Evolutionary conservation across 2,113 vertebrate genomes (phyloP), one percentile per base, ranked within the genome.

Genomic region (Halichoerus grypus): DNA sequence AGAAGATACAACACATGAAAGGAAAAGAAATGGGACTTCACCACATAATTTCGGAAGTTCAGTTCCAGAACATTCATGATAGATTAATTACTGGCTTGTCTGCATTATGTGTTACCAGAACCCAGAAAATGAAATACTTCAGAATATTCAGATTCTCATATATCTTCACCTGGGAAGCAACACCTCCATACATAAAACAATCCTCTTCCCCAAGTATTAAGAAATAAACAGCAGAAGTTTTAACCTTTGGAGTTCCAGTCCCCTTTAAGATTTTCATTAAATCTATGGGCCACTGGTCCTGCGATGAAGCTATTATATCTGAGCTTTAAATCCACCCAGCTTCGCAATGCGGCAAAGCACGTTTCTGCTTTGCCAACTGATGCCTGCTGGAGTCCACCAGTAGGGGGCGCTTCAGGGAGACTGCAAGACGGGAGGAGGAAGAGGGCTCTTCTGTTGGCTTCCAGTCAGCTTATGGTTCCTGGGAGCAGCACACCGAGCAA

Each of bases 251-350:
- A 24, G 55, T 84, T n/a, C 26, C 28, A 31, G 10, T 65, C 24
- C 13, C 42, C 51, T 94, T 72, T 61, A 86, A 81, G 28, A 77
- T 85, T 88, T 80, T 80, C 59, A 87, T 39, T 86, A 53, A 81
- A 36, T 59, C 26, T n/a, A 5, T 65, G 26, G 21, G 26, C 31
- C 65, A 5, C 1, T 24, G 42, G 7, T 21, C n/a, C 51, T 53
- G 33, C 22, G 12, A 92, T 88, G 36, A 76, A 71, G n/a, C 42
- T 67, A 14, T 55, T 16, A 88, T 7, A 19, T 22, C 9, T 55
- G n/a, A 85, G 42, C 39, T 74, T 80, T 59, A 46, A 93, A 74
- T 9, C 10, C 31, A 69, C 5, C 19, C 36, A 24, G 14, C 1
- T 79, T 51, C 33, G 42, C 6, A 2, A 36, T 4, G 14, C 6